These are phyloP conservation scores for Dromas ardeola DNA, from an alignment of 2,113 vertebrate genomes.

Conservation along the genomic window DNA sequence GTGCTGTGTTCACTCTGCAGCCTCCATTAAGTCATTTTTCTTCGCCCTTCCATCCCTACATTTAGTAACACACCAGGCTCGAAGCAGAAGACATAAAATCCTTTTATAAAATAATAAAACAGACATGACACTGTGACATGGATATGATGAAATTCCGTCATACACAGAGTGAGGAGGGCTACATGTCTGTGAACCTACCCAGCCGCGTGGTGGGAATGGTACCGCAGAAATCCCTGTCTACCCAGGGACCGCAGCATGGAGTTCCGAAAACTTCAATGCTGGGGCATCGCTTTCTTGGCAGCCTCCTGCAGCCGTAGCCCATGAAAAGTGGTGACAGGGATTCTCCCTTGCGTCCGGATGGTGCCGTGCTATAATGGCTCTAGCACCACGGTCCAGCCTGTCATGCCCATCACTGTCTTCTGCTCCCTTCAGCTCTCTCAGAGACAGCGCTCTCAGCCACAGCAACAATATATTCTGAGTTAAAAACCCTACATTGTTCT, in stretches of 20 bases:
- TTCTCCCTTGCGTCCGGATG: background rate
- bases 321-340: background rate
- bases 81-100: background rate
- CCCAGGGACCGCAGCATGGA: too few relatives aligned
- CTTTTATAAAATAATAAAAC: background rate
- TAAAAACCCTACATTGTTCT: rapidly evolving
- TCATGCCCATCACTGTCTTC: background rate
- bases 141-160: background rate
- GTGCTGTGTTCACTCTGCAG: background rate
- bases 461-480: background rate
- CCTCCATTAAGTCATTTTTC: background rate
- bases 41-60: background rate
- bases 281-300: background rate
- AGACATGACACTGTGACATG: background rate
- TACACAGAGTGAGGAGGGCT: background rate
- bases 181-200: background rate
- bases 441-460: background rate
- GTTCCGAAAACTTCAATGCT: background rate
- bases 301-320: background rate
- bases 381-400: background rate
- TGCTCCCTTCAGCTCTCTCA: background rate
- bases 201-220: background rate
- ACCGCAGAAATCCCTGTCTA: background rate
- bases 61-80: background rate
- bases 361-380: background rate